A percentile compares a stretch with the other conserved stretches of the same genome.
These are phyloP conservation scores for Chaenodraco wilsoni DNA, from an alignment of 2,797 vertebrate species.

Conservation along the genomic window DNA sequence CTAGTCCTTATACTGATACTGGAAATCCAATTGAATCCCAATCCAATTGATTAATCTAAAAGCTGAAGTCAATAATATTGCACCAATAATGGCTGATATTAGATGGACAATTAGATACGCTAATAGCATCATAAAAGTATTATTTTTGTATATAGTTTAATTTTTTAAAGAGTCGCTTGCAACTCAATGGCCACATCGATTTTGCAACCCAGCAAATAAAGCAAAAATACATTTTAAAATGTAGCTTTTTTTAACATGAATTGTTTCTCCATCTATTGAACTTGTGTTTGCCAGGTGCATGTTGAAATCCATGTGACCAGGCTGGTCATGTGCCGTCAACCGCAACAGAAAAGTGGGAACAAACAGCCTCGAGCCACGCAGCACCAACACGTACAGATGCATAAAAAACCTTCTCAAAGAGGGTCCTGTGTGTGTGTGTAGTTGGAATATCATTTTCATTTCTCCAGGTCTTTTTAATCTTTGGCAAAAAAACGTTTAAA, in stretches of 20 bases:
- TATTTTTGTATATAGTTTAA: slow-evolving; percentile 6
- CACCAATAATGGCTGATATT: slow-evolving; percentile 11
- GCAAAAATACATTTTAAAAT: slow-evolving; percentile 14
- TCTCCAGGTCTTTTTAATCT: background rate
- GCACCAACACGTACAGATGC: slow-evolving; percentile 88
- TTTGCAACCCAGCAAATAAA: slow-evolving; percentile 85
- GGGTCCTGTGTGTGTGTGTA: background rate
- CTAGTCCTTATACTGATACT: slow-evolving; percentile 18
- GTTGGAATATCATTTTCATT: background rate
- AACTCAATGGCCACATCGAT: slow-evolving; percentile 91
- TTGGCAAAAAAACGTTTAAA: slow-evolving; percentile 32
- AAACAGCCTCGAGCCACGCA: slow-evolving; percentile 95
- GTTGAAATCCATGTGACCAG: slow-evolving; percentile 92
- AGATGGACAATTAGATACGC: background rate
- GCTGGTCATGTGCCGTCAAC: slow-evolving; percentile 98
- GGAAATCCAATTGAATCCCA: slow-evolving; percentile 27
- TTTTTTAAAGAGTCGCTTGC: slow-evolving; percentile 90
- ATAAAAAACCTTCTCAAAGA: slow-evolving; percentile 12
- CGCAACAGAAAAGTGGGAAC: slow-evolving; percentile 99
- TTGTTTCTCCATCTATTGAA: background rate
- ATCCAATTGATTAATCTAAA: slow-evolving; percentile 3
- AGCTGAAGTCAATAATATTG: slow-evolving; percentile 18
- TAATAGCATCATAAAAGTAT: background rate
- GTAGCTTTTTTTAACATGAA: background rate
- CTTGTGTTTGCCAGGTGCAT: slow-evolving; percentile 68